Evolutionary conservation across 2,888 invertebrate genomes (phyloP), one percentile per base, ranked within the genome.

Genomic region (Pheosia gnoma): DNA sequence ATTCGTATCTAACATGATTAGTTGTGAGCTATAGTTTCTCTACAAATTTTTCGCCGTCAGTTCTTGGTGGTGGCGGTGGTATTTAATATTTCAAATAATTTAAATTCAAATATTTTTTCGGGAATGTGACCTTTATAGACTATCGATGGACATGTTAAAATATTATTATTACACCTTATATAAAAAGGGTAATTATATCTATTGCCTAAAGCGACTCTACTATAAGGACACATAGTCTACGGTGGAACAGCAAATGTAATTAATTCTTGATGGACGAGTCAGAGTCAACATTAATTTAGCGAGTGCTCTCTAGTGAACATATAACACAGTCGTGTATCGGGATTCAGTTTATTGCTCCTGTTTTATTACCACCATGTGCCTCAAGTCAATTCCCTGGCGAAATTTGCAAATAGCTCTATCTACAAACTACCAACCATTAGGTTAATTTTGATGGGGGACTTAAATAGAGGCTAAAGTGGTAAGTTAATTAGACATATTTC

Each of bases 201-300:
- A 47, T 47, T 47, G 2, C n/a, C 11, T 47, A 47, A 0, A n/a
- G 47, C 25, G 9, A 43, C 47, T n/a, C 0, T 47, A 4, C n/a
- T n/a, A 9, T 2, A 47, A 47, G 47, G 47, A 4, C 36, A 52
- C 37, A 36, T 52, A 65, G 58, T 54, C n/a, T 41, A 45, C 25
- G 37, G 51, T 39, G 37, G 51, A 60, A 52, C 52, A 58, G 45
- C 47, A 58, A 58, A 59, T 58, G 54, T 58, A 59, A 70, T 74
- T 61, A 62, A 63, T 57, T 71, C 58, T 61, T 66, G 64, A 63
- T 62, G 52, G 71, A 66, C 51, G 55, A 58, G 60, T 47, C 67
- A 62, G 51, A 45, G 65, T 54, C 67, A 60, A 58, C 41, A 52
- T 65, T 59, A 58, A 63, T 66, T 69, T 65, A 61, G 61, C 59